A percentile compares a stretch with the other conserved stretches of the same genome.
Conservation (phyloP, 2,888 invertebrate species). For the Amiota mariae region DNA sequence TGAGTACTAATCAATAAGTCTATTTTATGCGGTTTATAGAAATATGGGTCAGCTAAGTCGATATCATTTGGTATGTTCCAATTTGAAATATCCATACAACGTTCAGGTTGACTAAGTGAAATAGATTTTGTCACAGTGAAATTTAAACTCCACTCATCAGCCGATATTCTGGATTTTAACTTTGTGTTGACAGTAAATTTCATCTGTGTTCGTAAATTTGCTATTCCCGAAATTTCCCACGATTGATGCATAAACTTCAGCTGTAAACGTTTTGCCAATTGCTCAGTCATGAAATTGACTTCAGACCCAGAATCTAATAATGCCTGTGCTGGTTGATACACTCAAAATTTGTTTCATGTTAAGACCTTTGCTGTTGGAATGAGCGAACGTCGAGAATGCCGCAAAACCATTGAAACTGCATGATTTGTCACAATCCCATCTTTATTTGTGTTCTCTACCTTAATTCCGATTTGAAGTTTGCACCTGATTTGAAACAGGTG, state of each 20-base stretch:
- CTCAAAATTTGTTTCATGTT: slow-evolving; percentile 3
- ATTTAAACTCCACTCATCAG: neutral
- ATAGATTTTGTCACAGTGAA: slow-evolving; percentile 31
- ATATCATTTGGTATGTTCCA: slow-evolving; percentile 18
- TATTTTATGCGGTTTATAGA: slow-evolving; percentile 22
- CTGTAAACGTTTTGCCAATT: slow-evolving; percentile 28
- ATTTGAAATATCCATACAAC: neutral
- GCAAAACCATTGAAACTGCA: neutral
- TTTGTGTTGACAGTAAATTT: neutral
- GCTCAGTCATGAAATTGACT: slow-evolving; percentile 31
- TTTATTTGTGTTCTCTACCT: neutral
- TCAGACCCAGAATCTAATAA: slow-evolving; percentile 31
- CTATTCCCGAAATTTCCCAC: slow-evolving; percentile 16
- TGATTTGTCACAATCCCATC: neutral
- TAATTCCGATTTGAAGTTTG: neutral
- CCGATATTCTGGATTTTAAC: neutral
- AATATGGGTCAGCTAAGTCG: slow-evolving; percentile 26
- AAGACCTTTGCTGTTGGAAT: slow-evolving; percentile 6
- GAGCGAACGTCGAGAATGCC: too few species aligned
- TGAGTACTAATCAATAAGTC: too few species aligned
- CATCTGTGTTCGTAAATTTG: neutral
- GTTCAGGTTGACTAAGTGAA: slow-evolving; percentile 15
- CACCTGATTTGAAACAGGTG: neutral
- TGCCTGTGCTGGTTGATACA: slow-evolving; percentile 5
- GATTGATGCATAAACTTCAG: neutral